phyloP scores from a whole-genome alignment of 2,888 invertebrate genomes.

The Pristionchus entomophagus region DNA sequence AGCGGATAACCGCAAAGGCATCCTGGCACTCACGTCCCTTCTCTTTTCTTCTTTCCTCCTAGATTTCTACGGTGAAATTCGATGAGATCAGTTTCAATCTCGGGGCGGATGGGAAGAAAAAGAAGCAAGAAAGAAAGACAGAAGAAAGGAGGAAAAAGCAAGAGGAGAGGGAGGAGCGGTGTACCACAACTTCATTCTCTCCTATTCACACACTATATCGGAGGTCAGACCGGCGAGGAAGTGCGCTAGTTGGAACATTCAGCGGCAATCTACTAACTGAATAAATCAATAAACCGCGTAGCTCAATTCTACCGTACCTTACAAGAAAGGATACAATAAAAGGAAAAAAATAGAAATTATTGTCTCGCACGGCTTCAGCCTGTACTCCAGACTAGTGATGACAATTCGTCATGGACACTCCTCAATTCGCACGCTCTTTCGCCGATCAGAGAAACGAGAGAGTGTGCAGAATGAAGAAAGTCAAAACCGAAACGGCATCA shows the following conservation, averaged over 20 bases:
- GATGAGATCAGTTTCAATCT: slow-evolving; percentile 35
- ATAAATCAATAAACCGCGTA: no score
- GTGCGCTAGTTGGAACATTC: no score
- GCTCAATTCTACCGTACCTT: no score
- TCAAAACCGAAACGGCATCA: no score
- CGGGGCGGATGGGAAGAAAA: neutral
- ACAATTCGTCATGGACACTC: neutral
- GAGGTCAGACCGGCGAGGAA: no score
- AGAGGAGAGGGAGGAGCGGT: neutral
- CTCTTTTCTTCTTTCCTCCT: neutral
- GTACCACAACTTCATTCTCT: neutral
- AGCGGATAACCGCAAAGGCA: neutral
- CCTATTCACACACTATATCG: no score
- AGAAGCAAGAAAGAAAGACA: no score
- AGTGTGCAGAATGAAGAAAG: neutral
- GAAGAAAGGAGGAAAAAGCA: slow-evolving; percentile 20
- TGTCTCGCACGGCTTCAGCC: no score
- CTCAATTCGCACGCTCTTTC: neutral
- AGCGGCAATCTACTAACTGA: no score
- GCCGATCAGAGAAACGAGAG: neutral
- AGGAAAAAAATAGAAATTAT: no score
- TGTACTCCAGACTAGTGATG: no score
- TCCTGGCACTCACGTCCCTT: neutral
- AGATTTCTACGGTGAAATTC: neutral
- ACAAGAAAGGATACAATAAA: no score